Conservation (phyloP, 2,888 invertebrate genomes). For the Parasteatoda lunata region DNA sequence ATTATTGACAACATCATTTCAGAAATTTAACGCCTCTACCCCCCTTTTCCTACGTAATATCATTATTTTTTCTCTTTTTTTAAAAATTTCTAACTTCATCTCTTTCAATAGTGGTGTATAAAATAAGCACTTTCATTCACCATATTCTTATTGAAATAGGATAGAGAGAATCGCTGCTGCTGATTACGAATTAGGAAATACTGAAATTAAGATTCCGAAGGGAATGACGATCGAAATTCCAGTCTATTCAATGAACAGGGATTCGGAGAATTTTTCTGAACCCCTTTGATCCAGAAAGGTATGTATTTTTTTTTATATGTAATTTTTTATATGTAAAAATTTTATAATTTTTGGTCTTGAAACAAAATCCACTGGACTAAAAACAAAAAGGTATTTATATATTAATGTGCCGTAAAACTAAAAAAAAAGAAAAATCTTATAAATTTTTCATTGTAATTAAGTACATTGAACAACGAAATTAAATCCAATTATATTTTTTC, state of each 20-base stretch:
- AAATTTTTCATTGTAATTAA: no score
- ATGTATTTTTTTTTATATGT: background rate
- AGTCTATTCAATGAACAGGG: constrained; percentile 39
- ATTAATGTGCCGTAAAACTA: no score
- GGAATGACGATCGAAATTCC: constrained; percentile 32
- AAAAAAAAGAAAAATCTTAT: no score
- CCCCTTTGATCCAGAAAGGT: constrained; percentile 58
- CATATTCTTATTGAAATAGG: background rate
- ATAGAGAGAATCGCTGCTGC: constrained; percentile 8
- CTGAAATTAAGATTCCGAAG: constrained; percentile 42
- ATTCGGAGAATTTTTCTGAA: constrained; percentile 39
- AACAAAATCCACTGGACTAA: no score
- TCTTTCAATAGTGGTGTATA: no score
- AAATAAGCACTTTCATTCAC: no score
- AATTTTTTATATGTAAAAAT: no score
- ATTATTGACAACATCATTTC: constrained; percentile 46
- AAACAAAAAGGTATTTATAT: no score
- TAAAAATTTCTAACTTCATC: no score
- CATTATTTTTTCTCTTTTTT: background rate
- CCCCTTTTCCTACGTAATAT: constrained; percentile 27
- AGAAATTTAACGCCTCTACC: constrained; percentile 42
- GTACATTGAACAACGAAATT: no score
- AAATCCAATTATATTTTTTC: no score
- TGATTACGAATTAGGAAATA: constrained; percentile 50
- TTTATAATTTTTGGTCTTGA: no score